Percentiles rank a stretch among this genome's conserved stretches.
Evolutionary conservation across 2,888 invertebrate genomes (phyloP).

Genomic region (Agonopterix heracliana): DNA sequence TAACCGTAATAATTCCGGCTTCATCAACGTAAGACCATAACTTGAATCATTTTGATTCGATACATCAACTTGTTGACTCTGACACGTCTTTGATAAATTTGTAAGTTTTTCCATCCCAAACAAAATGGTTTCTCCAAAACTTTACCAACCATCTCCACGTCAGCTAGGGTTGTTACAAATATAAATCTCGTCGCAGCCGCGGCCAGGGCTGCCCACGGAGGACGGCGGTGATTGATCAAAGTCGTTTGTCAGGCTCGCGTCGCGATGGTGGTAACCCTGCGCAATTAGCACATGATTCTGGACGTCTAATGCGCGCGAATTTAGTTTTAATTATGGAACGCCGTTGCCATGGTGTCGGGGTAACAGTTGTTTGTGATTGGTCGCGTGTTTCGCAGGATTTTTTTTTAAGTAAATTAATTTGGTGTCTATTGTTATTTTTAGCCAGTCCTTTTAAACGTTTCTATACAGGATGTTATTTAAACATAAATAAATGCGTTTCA

Average conservation of each 20-base stretch:
- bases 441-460: too few species aligned
- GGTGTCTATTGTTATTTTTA: neutral
- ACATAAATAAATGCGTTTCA: too few species aligned
- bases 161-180: constrained; percentile 48
- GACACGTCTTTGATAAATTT: too few species aligned
- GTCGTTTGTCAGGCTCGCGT: constrained; percentile 72
- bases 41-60: too few species aligned
- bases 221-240: constrained; percentile 71
- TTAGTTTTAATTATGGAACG: constrained; percentile 58
- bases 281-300: constrained; percentile 70
- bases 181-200: constrained; percentile 42
- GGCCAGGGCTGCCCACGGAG: constrained; percentile 60
- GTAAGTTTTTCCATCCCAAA: too few species aligned
- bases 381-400: neutral
- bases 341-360: constrained; percentile 20
- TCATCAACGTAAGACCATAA: too few species aligned
- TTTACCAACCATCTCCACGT: neutral
- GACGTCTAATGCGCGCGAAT: constrained; percentile 62
- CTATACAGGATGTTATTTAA: too few species aligned
- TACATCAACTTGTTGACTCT: too few species aligned
- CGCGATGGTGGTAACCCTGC: constrained; percentile 52
- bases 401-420: neutral
- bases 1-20: too few species aligned
- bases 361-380: constrained; percentile 2
- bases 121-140: neutral